phyloP scores from a whole-genome alignment of 2,113 vertebrate genomes.

The Paedocypris sp. region DNA sequence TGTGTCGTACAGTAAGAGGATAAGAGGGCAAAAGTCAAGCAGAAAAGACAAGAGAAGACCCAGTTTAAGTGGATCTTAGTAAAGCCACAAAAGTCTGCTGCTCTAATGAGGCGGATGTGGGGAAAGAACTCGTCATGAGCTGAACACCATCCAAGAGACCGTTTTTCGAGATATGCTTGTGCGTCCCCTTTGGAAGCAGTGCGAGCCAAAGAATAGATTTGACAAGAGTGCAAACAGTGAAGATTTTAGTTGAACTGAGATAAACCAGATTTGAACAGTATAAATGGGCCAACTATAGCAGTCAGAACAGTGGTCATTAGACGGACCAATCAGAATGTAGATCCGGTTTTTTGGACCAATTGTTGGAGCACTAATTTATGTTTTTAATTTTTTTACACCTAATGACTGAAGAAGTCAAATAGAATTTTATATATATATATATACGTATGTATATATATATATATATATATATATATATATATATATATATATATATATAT shows the following conservation, averaged over 20 bases:
- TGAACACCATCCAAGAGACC: slow-evolving; percentile 6
- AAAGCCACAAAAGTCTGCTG: slow-evolving; percentile 7
- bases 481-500: too few relatives aligned
- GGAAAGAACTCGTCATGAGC: slow-evolving; percentile 18
- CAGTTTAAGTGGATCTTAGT: slow-evolving; percentile 6
- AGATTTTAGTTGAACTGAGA: slow-evolving; percentile 5
- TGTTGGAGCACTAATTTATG: too few relatives aligned
- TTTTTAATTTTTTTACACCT: too few relatives aligned
- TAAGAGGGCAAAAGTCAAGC: slow-evolving; percentile 5
- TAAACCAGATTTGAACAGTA: slow-evolving; percentile 3
- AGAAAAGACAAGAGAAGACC: neutral
- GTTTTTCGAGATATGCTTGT: slow-evolving; percentile 10
- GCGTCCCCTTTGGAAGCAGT: neutral
- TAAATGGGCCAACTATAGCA: neutral
- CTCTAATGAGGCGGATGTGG: neutral
- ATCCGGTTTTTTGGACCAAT: too few relatives aligned
- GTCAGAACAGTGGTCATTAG: neutral
- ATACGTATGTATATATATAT: too few relatives aligned
- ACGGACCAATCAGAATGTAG: too few relatives aligned
- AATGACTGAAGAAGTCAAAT: too few relatives aligned
- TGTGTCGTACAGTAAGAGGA: slow-evolving; percentile 4
- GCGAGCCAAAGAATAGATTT: neutral
- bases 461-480: too few relatives aligned
- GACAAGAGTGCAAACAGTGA: neutral
- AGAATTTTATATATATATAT: too few relatives aligned